These are phyloP conservation scores for Agrilus cyanescens DNA, from an alignment of 2,888 invertebrate species.

Conservation along the genomic window DNA sequence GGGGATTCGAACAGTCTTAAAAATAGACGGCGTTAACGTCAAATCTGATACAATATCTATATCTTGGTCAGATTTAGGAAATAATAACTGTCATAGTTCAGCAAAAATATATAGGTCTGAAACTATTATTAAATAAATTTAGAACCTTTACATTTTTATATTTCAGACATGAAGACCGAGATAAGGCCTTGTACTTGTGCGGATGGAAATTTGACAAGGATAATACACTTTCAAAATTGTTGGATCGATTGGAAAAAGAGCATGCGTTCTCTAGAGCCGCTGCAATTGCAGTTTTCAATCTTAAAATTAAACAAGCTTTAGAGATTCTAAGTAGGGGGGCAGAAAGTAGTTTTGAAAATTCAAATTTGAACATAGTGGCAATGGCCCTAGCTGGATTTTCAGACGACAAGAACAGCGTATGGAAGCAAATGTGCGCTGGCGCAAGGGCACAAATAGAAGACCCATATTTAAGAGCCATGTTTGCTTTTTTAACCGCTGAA, in stretches of 20 bases:
- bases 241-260: slow-evolving; percentile 61
- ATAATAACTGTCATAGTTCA: slow-evolving; percentile 37
- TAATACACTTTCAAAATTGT: slow-evolving; percentile 41
- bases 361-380: slow-evolving; percentile 52
- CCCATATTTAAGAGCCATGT: slow-evolving; percentile 83
- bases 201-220: slow-evolving; percentile 82
- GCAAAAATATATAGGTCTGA: slow-evolving; percentile 44
- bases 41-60: slow-evolving; percentile 51
- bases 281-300: slow-evolving; percentile 82
- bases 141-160: not conserved
- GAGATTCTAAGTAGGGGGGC: slow-evolving; percentile 72
- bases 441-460: slow-evolving; percentile 72
- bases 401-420: slow-evolving; percentile 70
- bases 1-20: slow-evolving; percentile 44
- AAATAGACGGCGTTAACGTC: slow-evolving; percentile 37
- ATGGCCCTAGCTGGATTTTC: slow-evolving; percentile 79
- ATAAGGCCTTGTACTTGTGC: slow-evolving; percentile 72
- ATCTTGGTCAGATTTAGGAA: slow-evolving; percentile 54
- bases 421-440: slow-evolving; percentile 60
- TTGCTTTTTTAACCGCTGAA: slow-evolving; percentile 78
- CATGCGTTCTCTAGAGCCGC: slow-evolving; percentile 73
- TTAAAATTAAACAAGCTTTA: slow-evolving; percentile 73
- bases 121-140: not conserved
- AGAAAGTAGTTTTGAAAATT: slow-evolving; percentile 20
- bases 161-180: slow-evolving; percentile 58